A percentile compares a stretch with the other conserved stretches of the same genome.
These are phyloP conservation scores for Gadus chalcogrammus DNA, from an alignment of 2,113 vertebrate genomes.

Conservation along the genomic window DNA sequence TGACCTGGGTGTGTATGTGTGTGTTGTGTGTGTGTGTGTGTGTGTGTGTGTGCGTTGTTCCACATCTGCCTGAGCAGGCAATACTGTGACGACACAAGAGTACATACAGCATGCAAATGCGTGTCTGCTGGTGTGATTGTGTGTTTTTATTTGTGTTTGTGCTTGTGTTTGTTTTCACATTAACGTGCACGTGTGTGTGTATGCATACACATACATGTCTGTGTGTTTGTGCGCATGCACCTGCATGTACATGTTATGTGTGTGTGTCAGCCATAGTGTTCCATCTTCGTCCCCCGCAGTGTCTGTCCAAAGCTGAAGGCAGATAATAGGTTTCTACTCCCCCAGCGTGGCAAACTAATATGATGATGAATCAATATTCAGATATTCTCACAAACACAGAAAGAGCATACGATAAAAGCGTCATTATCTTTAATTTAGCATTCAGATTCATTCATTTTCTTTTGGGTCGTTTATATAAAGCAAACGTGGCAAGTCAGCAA, in stretches of 20 bases:
- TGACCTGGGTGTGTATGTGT: background rate
- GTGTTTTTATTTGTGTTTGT: too few relatives aligned
- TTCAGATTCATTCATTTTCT: slow-evolving; percentile 68
- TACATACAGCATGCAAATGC: slow-evolving; percentile 6
- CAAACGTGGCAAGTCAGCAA: slow-evolving; percentile 83
- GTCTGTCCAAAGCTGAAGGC: slow-evolving; percentile 83
- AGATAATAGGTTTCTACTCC: slow-evolving; percentile 96
- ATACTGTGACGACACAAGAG: background rate
- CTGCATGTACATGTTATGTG: slow-evolving; percentile 66
- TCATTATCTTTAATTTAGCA: slow-evolving; percentile 96
- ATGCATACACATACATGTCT: background rate
- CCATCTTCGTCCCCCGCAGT: slow-evolving; percentile 69
- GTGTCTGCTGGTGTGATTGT: background rate
- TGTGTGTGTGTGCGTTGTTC: background rate
- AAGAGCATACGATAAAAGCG: slow-evolving; percentile 86
- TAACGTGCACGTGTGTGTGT: background rate
- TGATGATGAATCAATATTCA: slow-evolving; percentile 98
- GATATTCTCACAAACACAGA: slow-evolving; percentile 62
- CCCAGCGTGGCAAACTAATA: slow-evolving; percentile 89
- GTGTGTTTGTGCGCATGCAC: slow-evolving; percentile 5
- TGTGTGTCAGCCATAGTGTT: slow-evolving; percentile 79
- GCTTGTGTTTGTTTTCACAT: too few relatives aligned
- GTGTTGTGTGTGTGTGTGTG: slow-evolving; percentile 4
- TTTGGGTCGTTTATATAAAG: slow-evolving; percentile 52
- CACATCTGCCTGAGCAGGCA: background rate